Conservation (phyloP, 2,113 vertebrate genomes). For the Pseudopipra pipra region DNA sequence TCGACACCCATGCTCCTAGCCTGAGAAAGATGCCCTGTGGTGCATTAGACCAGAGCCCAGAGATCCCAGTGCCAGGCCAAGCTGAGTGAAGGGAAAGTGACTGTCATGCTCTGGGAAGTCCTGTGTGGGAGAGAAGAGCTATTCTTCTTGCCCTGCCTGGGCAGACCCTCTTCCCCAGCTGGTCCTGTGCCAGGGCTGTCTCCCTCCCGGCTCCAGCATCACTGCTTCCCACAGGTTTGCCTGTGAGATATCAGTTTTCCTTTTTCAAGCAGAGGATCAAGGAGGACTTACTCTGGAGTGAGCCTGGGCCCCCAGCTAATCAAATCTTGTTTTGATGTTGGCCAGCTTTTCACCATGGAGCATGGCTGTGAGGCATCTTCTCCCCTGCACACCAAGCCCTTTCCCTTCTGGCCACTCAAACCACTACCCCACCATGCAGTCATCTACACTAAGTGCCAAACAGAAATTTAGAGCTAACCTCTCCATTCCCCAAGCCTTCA, state of each 20-base stretch:
- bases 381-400: neutral
- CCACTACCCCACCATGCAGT: accelerated
- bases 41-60: neutral
- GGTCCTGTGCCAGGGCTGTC: neutral
- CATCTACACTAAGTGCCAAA: neutral
- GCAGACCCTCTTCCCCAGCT: neutral
- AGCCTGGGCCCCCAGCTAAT: neutral
- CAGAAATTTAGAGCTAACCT: neutral
- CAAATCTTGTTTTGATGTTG: neutral
- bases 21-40: neutral
- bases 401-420: neutral
- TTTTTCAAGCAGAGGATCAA: neutral
- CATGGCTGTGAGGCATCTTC: neutral
- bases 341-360: neutral
- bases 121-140: neutral
- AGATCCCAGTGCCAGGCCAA: neutral
- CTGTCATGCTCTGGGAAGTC: neutral
- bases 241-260: neutral
- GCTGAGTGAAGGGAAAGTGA: neutral
- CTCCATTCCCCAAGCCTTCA: neutral
- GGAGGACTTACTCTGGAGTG: neutral
- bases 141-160: neutral
- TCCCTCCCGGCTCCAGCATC: neutral
- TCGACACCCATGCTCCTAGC: neutral
- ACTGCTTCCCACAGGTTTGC: neutral